Percentiles rank a stretch among this genome's conserved stretches.
Conservation (phyloP, 2,113 vertebrate genomes). For the Diphyllodes magnificus region DNA sequence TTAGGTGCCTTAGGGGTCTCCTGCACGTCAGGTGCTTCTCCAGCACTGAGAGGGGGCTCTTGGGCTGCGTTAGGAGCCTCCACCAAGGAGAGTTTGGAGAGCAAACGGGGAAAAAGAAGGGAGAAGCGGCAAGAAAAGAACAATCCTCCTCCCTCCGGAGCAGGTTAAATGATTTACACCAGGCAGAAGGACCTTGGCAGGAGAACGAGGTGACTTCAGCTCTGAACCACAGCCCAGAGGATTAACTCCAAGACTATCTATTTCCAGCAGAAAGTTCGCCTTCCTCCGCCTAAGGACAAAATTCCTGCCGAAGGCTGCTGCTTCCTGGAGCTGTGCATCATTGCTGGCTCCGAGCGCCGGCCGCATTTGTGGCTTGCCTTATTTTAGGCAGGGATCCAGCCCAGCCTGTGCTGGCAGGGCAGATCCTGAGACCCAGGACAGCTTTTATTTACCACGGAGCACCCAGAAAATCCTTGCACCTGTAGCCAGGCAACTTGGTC, state of each 20-base stretch:
- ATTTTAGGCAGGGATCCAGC: slow-evolving; percentile 1
- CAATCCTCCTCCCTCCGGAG: background rate
- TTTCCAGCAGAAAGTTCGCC: slow-evolving; percentile 31
- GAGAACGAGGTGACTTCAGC: background rate
- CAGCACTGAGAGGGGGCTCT: background rate
- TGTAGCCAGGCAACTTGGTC: slow-evolving; percentile 36
- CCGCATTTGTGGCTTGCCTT: background rate
- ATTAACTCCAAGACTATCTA: slow-evolving; percentile 30
- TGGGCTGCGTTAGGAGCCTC: background rate
- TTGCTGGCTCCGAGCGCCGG: background rate
- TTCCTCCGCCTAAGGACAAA: background rate
- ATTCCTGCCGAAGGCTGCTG: slow-evolving; percentile 21
- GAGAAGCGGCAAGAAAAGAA: background rate
- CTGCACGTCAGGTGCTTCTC: background rate
- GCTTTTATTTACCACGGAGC: slow-evolving; percentile 5
- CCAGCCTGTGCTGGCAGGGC: background rate
- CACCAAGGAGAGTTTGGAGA: background rate
- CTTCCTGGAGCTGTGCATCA: slow-evolving; percentile 21
- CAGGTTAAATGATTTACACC: background rate
- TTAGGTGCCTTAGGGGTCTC: background rate
- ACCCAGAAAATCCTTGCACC: slow-evolving; percentile 45
- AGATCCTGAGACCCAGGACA: background rate
- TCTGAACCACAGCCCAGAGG: slow-evolving; percentile 2
- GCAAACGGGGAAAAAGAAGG: background rate
- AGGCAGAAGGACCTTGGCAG: slow-evolving; percentile 8